These are phyloP conservation scores for Bombyx mandarina DNA, from an alignment of 1,140 invertebrate genomes.

Conservation along the genomic window DNA sequence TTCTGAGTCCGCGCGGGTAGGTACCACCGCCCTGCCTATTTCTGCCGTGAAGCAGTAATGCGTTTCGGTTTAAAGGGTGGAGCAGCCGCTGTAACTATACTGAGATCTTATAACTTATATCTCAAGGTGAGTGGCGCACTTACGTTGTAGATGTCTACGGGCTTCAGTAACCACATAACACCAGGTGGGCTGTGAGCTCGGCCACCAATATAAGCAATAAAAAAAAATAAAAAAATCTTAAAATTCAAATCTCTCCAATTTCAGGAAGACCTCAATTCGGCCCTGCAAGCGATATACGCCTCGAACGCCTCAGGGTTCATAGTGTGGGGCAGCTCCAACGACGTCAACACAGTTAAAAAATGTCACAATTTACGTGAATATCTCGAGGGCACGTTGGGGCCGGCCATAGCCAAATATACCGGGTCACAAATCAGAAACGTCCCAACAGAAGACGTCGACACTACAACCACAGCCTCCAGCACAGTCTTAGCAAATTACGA, in stretches of 20 bases:
- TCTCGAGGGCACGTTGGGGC: slow-evolving; percentile 74
- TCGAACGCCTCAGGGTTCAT: slow-evolving; percentile 75
- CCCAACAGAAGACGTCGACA: slow-evolving; percentile 3
- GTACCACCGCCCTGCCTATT: too few species aligned
- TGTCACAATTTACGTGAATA: slow-evolving; percentile 75
- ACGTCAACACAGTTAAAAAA: slow-evolving; percentile 76
- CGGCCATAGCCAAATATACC: slow-evolving; percentile 58
- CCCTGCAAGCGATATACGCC: slow-evolving; percentile 69
- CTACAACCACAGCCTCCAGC: slow-evolving; percentile 7
- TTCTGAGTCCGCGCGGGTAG: too few species aligned
- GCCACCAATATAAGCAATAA: too few species aligned
- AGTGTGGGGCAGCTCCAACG: slow-evolving; percentile 82
- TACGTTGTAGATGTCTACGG: too few species aligned
- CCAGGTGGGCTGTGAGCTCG: too few species aligned
- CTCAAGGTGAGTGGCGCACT: too few species aligned
- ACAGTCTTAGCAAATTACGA: slow-evolving; percentile 16
- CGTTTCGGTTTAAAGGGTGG: too few species aligned
- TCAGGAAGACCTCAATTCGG: slow-evolving; percentile 73
- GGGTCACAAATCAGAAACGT: slow-evolving; percentile 17
- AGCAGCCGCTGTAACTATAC: too few species aligned
- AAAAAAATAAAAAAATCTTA: too few species aligned
- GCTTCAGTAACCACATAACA: too few species aligned
- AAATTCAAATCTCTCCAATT: slow-evolving; percentile 21
- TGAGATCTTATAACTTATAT: too few species aligned
- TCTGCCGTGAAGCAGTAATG: too few species aligned